phyloP scores from a whole-genome alignment of 2,888 invertebrate genomes.

The Polia nebulosa region DNA sequence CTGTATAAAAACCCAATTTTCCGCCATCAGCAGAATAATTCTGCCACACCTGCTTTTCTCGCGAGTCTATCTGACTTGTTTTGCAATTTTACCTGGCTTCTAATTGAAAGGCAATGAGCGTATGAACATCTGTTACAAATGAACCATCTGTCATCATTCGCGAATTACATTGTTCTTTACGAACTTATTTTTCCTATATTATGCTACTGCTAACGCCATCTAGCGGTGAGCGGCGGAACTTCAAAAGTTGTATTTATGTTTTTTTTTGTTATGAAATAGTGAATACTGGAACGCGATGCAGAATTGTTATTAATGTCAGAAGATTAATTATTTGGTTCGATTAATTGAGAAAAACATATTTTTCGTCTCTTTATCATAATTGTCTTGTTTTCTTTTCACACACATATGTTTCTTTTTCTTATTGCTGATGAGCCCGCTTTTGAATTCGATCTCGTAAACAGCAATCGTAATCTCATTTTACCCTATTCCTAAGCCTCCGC shows the following conservation, averaged over 20 bases:
- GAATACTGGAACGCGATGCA: no score
- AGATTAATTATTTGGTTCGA: no score
- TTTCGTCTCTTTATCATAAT: no score
- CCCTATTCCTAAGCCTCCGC: no score
- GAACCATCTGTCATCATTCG: constrained; percentile 39
- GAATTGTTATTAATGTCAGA: no score
- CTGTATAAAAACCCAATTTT: neutral
- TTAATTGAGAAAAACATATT: no score
- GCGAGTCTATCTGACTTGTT: constrained; percentile 31
- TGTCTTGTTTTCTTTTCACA: no score
- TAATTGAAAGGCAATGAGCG: constrained; percentile 25
- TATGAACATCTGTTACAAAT: constrained; percentile 26
- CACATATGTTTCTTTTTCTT: no score
- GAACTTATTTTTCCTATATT: neutral
- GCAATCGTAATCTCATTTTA: no score
- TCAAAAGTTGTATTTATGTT: neutral
- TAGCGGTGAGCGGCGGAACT: constrained; percentile 34
- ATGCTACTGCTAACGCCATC: constrained; percentile 52
- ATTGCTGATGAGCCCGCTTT: no score
- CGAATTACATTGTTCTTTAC: constrained; percentile 18
- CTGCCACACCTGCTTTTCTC: constrained; percentile 31
- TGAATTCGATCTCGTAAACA: no score
- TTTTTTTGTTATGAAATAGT: neutral
- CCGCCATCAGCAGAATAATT: neutral
- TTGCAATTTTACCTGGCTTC: constrained; percentile 43